A percentile compares a stretch with the other conserved stretches of the same genome.
phyloP scores from a whole-genome alignment of 2,888 invertebrate genomes.

The Osmoderma eremita region DNA sequence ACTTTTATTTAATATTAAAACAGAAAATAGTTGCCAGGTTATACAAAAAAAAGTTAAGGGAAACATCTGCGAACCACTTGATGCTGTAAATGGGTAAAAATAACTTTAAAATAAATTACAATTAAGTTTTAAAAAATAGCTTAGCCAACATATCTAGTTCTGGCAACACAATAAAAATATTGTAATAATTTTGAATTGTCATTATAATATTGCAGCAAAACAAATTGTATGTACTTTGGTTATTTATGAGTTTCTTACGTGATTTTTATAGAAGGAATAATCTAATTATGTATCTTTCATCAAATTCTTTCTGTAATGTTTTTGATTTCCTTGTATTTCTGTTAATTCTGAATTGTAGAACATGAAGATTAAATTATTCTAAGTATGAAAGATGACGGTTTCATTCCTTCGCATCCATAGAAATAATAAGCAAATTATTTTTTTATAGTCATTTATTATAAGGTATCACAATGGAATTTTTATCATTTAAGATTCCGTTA shows the following conservation, averaged over 20 bases:
- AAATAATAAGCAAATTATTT: not conserved
- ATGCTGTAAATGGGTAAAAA: not conserved
- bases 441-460: slow-evolving; percentile 23
- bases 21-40: slow-evolving; percentile 20
- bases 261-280: not conserved
- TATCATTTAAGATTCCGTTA: not conserved
- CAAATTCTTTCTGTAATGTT: not conserved
- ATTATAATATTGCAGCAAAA: slow-evolving; percentile 19
- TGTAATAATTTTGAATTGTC: not conserved
- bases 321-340: slow-evolving; percentile 2
- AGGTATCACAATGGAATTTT: slow-evolving; percentile 32
- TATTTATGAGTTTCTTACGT: not conserved
- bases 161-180: slow-evolving; percentile 15
- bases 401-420: no score
- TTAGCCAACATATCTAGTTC: slow-evolving; percentile 25
- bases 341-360: slow-evolving; percentile 26
- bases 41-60: not conserved
- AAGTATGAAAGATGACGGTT: slow-evolving; percentile 11
- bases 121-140: slow-evolving; percentile 9
- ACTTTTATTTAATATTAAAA: not conserved
- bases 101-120: not conserved
- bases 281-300: slow-evolving; percentile 2
- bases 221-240: slow-evolving; percentile 1
- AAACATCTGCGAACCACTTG: not conserved
- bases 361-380: slow-evolving; percentile 29